phyloP scores from a whole-genome alignment of 1,140 invertebrate species.

The Brachionus calyciflorus region DNA sequence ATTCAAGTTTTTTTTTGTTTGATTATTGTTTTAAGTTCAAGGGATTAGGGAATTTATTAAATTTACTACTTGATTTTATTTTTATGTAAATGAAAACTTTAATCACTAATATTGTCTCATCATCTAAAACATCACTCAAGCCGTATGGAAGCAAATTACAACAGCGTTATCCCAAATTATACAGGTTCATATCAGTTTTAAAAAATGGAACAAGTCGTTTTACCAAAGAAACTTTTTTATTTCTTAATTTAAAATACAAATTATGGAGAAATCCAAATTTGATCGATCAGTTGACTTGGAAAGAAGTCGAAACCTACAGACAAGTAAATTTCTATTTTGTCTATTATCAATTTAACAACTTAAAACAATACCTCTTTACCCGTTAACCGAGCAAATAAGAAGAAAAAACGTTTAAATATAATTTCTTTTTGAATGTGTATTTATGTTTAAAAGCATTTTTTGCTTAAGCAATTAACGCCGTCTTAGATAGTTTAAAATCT shows the following conservation, averaged over 20 bases:
- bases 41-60: neutral
- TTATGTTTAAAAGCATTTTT: neutral
- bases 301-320: slow-evolving; percentile 17
- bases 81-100: neutral
- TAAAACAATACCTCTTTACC: too few species aligned
- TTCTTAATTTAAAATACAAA: slow-evolving; percentile 13
- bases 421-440: neutral
- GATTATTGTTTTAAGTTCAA: neutral
- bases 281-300: slow-evolving; percentile 12
- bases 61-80: neutral
- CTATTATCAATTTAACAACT: too few species aligned
- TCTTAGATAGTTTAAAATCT: too few species aligned
- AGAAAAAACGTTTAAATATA: too few species aligned
- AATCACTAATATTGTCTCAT: neutral
- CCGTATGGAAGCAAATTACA: slow-evolving; percentile 21
- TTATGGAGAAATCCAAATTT: neutral
- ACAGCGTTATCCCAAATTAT: slow-evolving; percentile 30
- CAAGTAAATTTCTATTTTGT: neutral
- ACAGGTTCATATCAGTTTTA: neutral
- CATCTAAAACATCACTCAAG: neutral
- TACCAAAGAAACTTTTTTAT: slow-evolving; percentile 14
- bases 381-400: too few species aligned
- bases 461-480: too few species aligned
- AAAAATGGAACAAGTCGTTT: slow-evolving; percentile 14
- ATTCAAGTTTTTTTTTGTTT: neutral